Base-by-base conservation (phyloP, 2,797 vertebrate species). In the Octomys mimax region DNA sequence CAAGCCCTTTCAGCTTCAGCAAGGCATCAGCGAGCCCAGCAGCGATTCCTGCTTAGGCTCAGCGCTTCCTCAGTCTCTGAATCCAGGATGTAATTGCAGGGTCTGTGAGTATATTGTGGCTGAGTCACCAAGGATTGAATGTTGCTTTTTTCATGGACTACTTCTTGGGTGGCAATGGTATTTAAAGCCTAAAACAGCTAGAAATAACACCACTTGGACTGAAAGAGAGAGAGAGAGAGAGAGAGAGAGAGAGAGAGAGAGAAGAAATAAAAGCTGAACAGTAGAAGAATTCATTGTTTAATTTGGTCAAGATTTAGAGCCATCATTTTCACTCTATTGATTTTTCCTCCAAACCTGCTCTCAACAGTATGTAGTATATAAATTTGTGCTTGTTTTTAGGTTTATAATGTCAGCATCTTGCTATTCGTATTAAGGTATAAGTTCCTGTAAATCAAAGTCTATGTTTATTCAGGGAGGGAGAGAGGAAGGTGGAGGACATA, bases 131-230 rank as follows among this genome's bases (percentile, higher is more conserved):
- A 87, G 61, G 57, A 75, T 66, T 93, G 93, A 95, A 89, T 86
- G 92, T 75, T 95, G 90, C 82, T 96, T 92, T 90, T 96, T 94
- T 94, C 85, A 83, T 62, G 36, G 88, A 49, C 46, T 86, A 75
- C 96, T 96, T 92, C 92, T 94, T 97, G 91, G 95, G 94, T 95
- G 94, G 93, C 87, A 96, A 93, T 89, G 71, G 79, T 96, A 91
- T 61, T 83, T 83, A 95, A 86, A 64, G 92, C 28, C 82, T 68
- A 26, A 85, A 93, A 96, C 75, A 96, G 95, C 77, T 68, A 78
- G 66, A 96, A 94, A 90, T 83, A 90, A 93, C 12, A 92, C 14
- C 52, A 3, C 18, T 42, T 70, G 39, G 52, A 59, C 52, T 78
- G 31, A 82, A 91, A 79, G 33, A 87, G 26, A 46, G 87, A 28